Conservation (phyloP, 2,113 vertebrate species). For the Phodopus roborovskii region DNA sequence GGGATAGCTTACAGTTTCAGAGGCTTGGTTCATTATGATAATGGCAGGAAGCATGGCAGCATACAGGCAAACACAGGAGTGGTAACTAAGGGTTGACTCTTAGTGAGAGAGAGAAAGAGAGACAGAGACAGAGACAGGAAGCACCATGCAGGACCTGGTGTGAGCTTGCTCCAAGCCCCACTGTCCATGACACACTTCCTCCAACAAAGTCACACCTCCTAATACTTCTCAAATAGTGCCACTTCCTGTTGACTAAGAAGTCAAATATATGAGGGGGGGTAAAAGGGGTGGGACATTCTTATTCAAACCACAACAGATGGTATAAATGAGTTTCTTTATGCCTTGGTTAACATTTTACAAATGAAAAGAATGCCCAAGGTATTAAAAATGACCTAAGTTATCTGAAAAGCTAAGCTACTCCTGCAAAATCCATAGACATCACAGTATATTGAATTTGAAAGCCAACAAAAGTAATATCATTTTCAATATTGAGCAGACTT, state of each 20-base stretch:
- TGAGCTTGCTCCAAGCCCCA: neutral
- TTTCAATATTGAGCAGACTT: conserved; percentile 35
- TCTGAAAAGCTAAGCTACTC: neutral
- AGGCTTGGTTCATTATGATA: neutral
- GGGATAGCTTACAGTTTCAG: neutral
- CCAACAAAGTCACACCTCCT: neutral
- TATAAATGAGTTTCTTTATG: neutral
- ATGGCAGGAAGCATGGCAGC: neutral
- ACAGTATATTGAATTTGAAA: conserved; percentile 33
- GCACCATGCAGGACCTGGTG: neutral
- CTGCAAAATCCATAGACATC: neutral
- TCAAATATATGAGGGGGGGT: neutral
- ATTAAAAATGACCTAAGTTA: neutral
- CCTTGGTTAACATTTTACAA: conserved; percentile 21
- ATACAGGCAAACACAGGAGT: neutral
- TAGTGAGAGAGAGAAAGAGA: neutral
- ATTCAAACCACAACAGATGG: neutral
- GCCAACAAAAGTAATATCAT: conserved; percentile 48
- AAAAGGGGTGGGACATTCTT: neutral
- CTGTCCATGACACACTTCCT: neutral
- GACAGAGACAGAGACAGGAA: neutral
- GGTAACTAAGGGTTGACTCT: neutral
- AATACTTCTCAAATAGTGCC: neutral
- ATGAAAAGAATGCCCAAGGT: neutral
- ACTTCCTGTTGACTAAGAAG: neutral